Conservation (phyloP, 2,113 vertebrate genomes). For the Delphinus delphis region DNA sequence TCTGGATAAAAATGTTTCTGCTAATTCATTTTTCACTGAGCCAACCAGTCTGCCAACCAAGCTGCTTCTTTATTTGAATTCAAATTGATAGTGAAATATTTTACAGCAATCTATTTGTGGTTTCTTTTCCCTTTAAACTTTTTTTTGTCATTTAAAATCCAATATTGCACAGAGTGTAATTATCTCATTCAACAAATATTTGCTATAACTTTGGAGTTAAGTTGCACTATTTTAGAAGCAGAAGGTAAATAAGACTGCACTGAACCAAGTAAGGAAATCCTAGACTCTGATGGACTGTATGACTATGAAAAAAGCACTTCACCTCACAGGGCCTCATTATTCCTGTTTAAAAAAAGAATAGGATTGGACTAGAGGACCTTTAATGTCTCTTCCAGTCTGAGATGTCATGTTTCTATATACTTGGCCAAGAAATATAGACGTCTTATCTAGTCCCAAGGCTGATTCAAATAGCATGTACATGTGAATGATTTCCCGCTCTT, state of each 20-base stretch:
- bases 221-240: constrained; percentile 24
- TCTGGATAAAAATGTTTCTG: constrained; percentile 63
- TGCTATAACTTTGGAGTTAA: constrained; percentile 37
- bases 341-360: not conserved
- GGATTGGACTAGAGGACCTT: not conserved
- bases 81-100: constrained; percentile 50
- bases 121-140: constrained; percentile 22
- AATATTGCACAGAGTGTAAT: constrained; percentile 33
- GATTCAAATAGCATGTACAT: not conserved
- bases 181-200: constrained; percentile 54
- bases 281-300: not conserved
- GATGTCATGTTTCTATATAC: not conserved
- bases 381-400: not conserved
- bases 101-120: constrained; percentile 52
- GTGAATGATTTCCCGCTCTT: not conserved
- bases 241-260: not conserved
- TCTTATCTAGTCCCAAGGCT: not conserved
- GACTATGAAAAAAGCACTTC: not conserved
- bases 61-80: constrained; percentile 57
- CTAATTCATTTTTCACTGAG: constrained; percentile 64
- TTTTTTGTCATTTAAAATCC: constrained; percentile 45
- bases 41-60: constrained; percentile 55
- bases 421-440: not conserved
- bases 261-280: not conserved
- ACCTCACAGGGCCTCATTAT: not conserved